Base-by-base conservation (phyloP, 1,140 invertebrate species). In the Parapsyche elsis region DNA sequence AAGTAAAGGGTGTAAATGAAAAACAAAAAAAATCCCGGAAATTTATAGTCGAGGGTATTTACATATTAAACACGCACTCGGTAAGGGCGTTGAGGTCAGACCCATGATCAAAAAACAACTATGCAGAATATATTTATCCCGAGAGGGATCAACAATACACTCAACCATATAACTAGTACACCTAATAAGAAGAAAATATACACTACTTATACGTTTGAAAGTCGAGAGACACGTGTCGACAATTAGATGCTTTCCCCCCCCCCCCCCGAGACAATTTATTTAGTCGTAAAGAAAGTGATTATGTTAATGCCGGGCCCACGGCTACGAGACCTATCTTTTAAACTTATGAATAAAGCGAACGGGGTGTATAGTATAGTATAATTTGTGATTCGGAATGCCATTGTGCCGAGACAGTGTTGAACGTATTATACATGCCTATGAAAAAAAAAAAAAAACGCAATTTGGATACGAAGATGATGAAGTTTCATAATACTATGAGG, bases 1-100 rank as follows among this genome's bases (percentile, higher is more conserved):
- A n/a, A 5, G 16, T 7, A 16, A 73, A 45, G 71, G 71, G 71
- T 73, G 64, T 24, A 67, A 67, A 23, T 67, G 64, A 67, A 26
- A 19, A 23, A 23, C 21, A 26, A 61, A 61, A 76, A 76, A 79
- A 79, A 79, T 73, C 38, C 59, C 67, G 23, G 70, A 79, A 79
- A 79, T 79, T 79, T 79, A 79, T 79, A 79, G 78, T 30, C 24
- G 14, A 46, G 30, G 30, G 78, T 79, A 79, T 79, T 79, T 79
- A 79, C 78, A 79, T 79, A 79, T 79, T 79, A 79, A 79, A 79
- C 53, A 30, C 23, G 57, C 57, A 16, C 9, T 21, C 71, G 71
- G 71, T 19, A 14, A 45, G 71, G 23, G 30, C 49, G 16, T 23
- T 45, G 44, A 53, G 71, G 71, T 74, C 71, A 46, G 30, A 61